Percentiles rank a stretch among this genome's conserved stretches.
phyloP scores from a whole-genome alignment of 2,888 invertebrate species.

The Tribolium freemani region DNA sequence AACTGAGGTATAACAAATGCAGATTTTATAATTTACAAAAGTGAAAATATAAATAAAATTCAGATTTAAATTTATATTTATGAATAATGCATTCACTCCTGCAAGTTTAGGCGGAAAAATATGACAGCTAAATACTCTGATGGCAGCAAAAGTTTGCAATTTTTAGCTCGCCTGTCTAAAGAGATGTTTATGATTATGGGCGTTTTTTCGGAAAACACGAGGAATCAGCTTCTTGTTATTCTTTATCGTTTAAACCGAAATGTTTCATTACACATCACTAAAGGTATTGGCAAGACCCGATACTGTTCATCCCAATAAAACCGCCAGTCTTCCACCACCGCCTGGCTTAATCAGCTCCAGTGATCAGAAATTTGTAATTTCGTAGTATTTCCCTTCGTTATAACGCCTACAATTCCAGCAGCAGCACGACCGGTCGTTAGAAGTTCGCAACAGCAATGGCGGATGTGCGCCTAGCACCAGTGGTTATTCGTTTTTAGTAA shows the following conservation, averaged over 20 bases:
- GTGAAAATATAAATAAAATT: neutral
- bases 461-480: conserved; percentile 18
- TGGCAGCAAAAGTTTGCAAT: neutral
- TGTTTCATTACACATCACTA: neutral
- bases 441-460: neutral
- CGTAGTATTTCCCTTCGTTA: neutral
- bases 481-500: conserved; percentile 52
- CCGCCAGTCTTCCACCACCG: no score
- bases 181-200: no score
- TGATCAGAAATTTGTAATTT: conserved; percentile 7
- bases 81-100: neutral
- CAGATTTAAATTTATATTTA: neutral
- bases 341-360: conserved; percentile 5
- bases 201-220: no score
- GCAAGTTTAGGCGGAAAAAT: neutral
- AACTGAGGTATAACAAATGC: neutral
- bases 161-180: neutral
- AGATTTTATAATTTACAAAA: neutral
- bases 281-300: no score
- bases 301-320: no score
- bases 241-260: no score
- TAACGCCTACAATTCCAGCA: conserved; percentile 3
- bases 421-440: neutral
- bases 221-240: no score
- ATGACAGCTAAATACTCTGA: neutral